A percentile compares a stretch with the other conserved stretches of the same genome.
Evolutionary conservation across 2,113 vertebrate genomes (phyloP).

Genomic region (Ciconia maguari): DNA sequence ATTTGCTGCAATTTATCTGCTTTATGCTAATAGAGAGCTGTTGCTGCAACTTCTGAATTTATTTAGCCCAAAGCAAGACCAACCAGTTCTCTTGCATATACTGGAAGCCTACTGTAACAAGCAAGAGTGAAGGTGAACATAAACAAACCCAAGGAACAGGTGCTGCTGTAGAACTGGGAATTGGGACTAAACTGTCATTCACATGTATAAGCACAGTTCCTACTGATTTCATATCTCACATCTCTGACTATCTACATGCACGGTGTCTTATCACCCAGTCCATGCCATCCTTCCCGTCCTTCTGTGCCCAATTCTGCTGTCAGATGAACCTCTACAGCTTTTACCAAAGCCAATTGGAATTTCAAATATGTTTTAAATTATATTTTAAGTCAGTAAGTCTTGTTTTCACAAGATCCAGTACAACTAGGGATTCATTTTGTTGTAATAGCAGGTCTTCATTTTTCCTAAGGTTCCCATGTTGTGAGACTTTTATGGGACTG

Average conservation of each 20-base stretch:
- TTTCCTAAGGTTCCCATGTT: neutral
- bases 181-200: neutral
- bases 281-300: neutral
- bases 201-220: neutral
- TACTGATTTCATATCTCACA: neutral
- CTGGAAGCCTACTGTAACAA: neutral
- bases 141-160: neutral
- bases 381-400: neutral
- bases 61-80: neutral
- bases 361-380: neutral
- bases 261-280: neutral
- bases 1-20: neutral
- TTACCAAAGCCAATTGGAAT: neutral
- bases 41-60: neutral
- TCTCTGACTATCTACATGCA: neutral
- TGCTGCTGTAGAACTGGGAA: neutral
- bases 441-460: neutral
- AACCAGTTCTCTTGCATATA: neutral
- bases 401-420: neutral
- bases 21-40: neutral
- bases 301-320: neutral
- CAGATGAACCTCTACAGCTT: neutral
- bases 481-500: neutral
- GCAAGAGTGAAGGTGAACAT: neutral
- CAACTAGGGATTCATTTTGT: neutral